phyloP scores from a whole-genome alignment of 2,113 vertebrate species.

The Elephas maximus region DNA sequence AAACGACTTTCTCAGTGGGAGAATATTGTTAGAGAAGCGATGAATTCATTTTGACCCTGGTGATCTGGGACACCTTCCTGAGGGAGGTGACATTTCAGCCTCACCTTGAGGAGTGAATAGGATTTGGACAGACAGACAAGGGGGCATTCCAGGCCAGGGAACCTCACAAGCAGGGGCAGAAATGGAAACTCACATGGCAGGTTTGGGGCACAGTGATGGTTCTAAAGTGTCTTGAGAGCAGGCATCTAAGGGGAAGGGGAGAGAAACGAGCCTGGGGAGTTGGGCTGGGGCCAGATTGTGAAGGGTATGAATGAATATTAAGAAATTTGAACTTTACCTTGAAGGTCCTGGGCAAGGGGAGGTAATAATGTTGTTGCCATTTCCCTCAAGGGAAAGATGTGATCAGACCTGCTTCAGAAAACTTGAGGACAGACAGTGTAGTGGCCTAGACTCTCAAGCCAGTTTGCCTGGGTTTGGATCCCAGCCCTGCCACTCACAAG shows the following conservation, averaged over 20 bases:
- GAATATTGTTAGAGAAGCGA: neutral
- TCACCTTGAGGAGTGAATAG: neutral
- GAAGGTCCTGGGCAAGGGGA: neutral
- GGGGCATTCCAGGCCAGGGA: neutral
- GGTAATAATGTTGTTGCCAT: neutral
- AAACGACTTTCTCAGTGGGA: neutral
- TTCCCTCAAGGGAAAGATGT: neutral
- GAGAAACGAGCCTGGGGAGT: neutral
- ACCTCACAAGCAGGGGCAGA: neutral
- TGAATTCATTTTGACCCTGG: neutral
- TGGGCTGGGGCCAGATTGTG: neutral
- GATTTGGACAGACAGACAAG: neutral
- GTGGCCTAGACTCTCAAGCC: neutral
- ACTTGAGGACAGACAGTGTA: neutral
- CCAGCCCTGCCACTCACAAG: neutral
- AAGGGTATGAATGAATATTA: neutral
- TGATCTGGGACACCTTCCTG: neutral
- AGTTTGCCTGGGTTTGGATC: neutral
- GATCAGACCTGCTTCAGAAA: neutral
- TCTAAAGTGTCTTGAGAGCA: neutral
- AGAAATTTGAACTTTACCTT: neutral
- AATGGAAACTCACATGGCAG: neutral
- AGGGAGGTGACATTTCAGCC: neutral
- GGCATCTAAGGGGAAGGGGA: no score
- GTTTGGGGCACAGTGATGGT: neutral